Evolutionary conservation across 1,140 invertebrate species (phyloP).

Genomic region (Ctenoplectra terminalis): DNA sequence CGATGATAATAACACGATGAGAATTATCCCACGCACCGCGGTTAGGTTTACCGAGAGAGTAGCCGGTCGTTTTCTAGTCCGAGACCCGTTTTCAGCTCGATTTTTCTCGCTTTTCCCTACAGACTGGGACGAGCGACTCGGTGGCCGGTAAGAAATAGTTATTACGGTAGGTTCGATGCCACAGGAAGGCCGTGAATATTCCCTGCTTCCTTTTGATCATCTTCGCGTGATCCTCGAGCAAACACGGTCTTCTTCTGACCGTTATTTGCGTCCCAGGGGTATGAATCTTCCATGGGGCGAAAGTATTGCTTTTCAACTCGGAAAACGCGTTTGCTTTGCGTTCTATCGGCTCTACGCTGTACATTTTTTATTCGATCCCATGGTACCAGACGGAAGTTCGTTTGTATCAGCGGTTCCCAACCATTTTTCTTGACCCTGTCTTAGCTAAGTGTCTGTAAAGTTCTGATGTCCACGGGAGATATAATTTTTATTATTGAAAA

Average conservation of each 20-base stretch:
- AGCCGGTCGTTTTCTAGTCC: conserved; percentile 56
- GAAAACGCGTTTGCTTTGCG: neutral
- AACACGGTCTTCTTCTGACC: conserved; percentile 40
- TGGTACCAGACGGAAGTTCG: neutral
- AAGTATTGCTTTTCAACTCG: conserved; percentile 1
- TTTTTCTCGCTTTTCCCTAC: conserved; percentile 37
- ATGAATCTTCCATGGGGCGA: conserved; percentile 24
- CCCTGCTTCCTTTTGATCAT: conserved; percentile 50
- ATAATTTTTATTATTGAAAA: too few relatives aligned
- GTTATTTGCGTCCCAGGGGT: conserved; percentile 17
- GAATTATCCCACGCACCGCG: conserved; percentile 80
- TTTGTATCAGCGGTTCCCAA: neutral
- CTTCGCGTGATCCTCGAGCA: conserved; percentile 47
- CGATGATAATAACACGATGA: conserved; percentile 78
- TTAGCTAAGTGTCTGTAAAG: too few relatives aligned
- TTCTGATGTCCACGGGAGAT: too few relatives aligned
- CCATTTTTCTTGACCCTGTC: too few relatives aligned
- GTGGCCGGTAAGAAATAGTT: conserved; percentile 50
- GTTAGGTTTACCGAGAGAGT: conserved; percentile 55
- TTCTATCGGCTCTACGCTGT: neutral
- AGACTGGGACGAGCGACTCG: conserved; percentile 5
- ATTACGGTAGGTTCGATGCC: conserved; percentile 62
- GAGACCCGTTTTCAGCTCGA: conserved; percentile 56
- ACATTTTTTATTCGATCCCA: too few relatives aligned
- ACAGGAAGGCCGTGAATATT: conserved; percentile 37